Base-by-base conservation (phyloP, 1,140 invertebrate genomes). In the Drosophila obscura region DNA sequence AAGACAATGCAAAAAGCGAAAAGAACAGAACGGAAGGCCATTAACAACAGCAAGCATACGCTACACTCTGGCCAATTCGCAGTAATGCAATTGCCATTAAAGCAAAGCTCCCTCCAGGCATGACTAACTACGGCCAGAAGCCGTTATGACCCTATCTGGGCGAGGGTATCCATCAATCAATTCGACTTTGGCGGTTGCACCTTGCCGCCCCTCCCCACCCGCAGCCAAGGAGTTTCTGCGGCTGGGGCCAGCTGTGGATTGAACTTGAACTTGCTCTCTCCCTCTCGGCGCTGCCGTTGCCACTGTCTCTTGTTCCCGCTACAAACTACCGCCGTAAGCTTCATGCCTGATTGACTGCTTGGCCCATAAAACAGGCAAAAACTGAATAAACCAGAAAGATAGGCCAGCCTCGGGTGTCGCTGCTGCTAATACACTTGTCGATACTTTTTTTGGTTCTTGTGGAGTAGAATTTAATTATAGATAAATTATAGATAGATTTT, bases 1-100 rank as follows among this genome's bases (percentile, higher is more conserved):
- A 87, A 87, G 82, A 85, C 83, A 85, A 82, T 80, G 60, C 77
- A 53, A 66, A 79, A 55, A 55, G 35, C 55, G 22, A 62, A 53
- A 57, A 64, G 44, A 57, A 68, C 51, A 56, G 45, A 73, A 80
- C 72, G 62, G 64, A 71, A 71, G 67, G 67, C 65, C 66, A 69
- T n/a, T n/a, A n/a, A 15, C 35, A 8, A 2, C 26, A 24, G 22
- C 26, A 28, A 13, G 35, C 35, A 39, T 39, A 13, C 35, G 13
- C 35, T 39, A 39, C 11, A 13, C 35, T 39, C 35, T 13, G 4
- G 35, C 35, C 35, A 5, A 39, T 39, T 39, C 9, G 11, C 35
- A 39, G 11, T 5, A 39, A 5, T 39, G 35, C 26, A 28, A 28
- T 5, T 13, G 35, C 35, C 35, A 39, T 11, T 39, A 11, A 39